These are phyloP conservation scores for Phyllotreta striolata DNA, from an alignment of 2,888 invertebrate species.

Conservation along the genomic window DNA sequence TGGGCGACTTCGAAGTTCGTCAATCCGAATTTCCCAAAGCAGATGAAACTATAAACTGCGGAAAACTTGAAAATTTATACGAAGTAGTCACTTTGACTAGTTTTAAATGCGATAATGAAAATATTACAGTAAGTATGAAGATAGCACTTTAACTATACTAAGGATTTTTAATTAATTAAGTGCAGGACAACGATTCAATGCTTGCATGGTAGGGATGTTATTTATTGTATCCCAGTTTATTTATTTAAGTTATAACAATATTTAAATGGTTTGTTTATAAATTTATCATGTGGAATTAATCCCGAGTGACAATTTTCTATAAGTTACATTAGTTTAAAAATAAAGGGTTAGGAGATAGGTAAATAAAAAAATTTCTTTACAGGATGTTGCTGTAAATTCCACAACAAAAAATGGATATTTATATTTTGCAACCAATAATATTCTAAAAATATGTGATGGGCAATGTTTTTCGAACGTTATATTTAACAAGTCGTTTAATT, in stretches of 20 bases:
- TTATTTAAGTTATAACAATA: too few relatives aligned
- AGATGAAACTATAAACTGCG: conserved; percentile 66
- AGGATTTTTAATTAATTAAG: background rate
- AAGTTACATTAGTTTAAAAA: background rate
- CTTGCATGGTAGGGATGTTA: too few relatives aligned
- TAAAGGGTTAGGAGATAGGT: conserved; percentile 1
- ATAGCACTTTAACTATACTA: too few relatives aligned
- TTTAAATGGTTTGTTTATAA: too few relatives aligned
- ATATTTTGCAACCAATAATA: conserved; percentile 36
- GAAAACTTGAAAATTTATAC: conserved; percentile 61
- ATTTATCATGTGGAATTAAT: too few relatives aligned
- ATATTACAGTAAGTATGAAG: conserved; percentile 22
- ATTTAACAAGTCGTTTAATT: conserved; percentile 37
- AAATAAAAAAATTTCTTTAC: conserved; percentile 25
- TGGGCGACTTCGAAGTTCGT: conserved; percentile 53
- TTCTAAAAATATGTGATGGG: conserved; percentile 41
- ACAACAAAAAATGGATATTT: conserved; percentile 34
- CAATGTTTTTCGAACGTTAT: conserved; percentile 33
- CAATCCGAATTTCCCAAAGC: conserved; percentile 61
- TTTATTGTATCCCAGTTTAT: too few relatives aligned
- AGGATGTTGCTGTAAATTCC: conserved; percentile 31
- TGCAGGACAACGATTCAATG: too few relatives aligned
- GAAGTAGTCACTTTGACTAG: conserved; percentile 63
- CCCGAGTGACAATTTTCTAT: background rate
- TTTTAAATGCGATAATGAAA: conserved; percentile 43